phyloP scores from a whole-genome alignment of 2,888 invertebrate species.

The Agriopis marginaria region DNA sequence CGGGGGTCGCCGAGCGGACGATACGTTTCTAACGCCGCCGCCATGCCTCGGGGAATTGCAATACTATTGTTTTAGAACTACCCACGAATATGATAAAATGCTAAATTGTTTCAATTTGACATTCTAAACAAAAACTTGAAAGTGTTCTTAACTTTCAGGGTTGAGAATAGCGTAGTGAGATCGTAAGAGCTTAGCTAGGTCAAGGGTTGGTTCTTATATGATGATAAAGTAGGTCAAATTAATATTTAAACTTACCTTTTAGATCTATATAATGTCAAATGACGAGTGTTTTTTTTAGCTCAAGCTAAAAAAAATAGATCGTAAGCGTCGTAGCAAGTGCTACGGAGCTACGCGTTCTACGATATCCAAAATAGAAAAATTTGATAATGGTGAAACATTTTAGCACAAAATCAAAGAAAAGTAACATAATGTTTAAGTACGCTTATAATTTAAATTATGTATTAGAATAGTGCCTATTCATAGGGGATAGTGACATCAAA shows the following conservation, averaged over 20 bases:
- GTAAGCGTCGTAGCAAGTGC: constrained; percentile 7
- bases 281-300: no score
- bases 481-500: no score
- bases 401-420: neutral
- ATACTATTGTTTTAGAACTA: constrained; percentile 17
- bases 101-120: neutral
- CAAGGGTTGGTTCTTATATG: no score
- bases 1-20: constrained; percentile 73
- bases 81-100: neutral
- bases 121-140: neutral
- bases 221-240: neutral
- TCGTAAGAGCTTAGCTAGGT: no score
- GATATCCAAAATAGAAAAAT: neutral
- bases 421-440: no score
- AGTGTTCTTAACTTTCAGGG: no score
- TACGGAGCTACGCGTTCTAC: neutral
- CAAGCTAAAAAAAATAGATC: no score
- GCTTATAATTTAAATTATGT: no score
- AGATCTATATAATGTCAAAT: neutral
- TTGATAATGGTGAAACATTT: neutral
- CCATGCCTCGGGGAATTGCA: constrained; percentile 36
- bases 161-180: no score
- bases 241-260: neutral
- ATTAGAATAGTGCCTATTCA: no score
- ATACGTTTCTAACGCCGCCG: constrained; percentile 65